These are phyloP conservation scores for Pseudomugil gertrudae DNA, from an alignment of 2,797 vertebrate genomes.

Conservation along the genomic window DNA sequence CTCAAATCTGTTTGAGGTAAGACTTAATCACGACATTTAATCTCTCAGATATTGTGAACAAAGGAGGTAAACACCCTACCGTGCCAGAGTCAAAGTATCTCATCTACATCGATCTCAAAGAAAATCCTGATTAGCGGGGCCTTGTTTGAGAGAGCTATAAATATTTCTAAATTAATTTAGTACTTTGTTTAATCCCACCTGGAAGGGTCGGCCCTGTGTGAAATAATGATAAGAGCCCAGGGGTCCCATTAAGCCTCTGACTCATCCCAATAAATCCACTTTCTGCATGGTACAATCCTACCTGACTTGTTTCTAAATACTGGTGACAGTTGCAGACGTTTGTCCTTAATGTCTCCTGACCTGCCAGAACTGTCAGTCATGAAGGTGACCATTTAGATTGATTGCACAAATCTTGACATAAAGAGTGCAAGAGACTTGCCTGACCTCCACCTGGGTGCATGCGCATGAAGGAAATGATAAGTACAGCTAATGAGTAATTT, in stretches of 20 bases:
- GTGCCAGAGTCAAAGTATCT: constrained; percentile 40
- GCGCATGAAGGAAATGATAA: constrained; percentile 20
- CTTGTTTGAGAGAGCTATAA: constrained; percentile 47
- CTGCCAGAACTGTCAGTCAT: constrained; percentile 44
- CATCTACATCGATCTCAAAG: constrained; percentile 35
- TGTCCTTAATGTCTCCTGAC: constrained; percentile 34
- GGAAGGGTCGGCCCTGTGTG: constrained; percentile 46
- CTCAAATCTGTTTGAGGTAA: constrained; percentile 24
- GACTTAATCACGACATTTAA: constrained; percentile 51
- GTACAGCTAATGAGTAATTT: constrained; percentile 23
- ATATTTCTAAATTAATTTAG: constrained; percentile 64
- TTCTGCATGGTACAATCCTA: constrained; percentile 22
- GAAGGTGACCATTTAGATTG: constrained; percentile 37
- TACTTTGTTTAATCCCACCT: constrained; percentile 67
- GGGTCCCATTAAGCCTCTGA: constrained; percentile 60
- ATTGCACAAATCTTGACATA: constrained; percentile 23
- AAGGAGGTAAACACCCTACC: constrained; percentile 50
- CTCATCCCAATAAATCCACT: constrained; percentile 65
- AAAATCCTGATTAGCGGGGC: constrained; percentile 46
- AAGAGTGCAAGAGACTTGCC: constrained; percentile 10
- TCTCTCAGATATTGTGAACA: constrained; percentile 45
- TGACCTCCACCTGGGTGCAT: constrained; percentile 10
- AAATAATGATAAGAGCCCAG: constrained; percentile 61
- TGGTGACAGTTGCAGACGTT: constrained; percentile 48
- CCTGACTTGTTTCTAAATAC: constrained; percentile 48